Conservation (phyloP, 2,113 vertebrate genomes). For the Hippocampus comes region DNA sequence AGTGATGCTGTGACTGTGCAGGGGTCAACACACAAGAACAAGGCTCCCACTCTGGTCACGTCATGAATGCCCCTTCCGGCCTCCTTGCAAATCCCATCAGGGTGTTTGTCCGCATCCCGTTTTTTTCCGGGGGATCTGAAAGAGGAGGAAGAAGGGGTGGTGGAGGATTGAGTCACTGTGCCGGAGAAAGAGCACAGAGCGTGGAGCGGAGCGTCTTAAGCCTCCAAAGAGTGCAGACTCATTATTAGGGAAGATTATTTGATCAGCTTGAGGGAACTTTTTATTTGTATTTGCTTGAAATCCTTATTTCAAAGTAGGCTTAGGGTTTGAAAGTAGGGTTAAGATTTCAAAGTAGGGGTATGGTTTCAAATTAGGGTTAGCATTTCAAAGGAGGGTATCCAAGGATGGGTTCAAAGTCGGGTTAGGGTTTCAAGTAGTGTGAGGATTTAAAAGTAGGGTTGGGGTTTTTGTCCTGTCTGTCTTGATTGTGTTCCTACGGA, state of each 20-base stretch:
- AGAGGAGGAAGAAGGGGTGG: conserved; percentile 32
- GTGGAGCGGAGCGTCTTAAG: conserved; percentile 38
- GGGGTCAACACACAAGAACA: conserved; percentile 66
- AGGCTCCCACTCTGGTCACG: conserved; percentile 42
- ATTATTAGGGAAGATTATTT: conserved; percentile 47
- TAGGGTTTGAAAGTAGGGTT: too few species aligned
- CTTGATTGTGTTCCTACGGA: too few species aligned
- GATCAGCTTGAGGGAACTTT: conserved; percentile 39
- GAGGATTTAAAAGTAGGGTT: too few species aligned
- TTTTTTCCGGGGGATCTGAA: conserved; percentile 46
- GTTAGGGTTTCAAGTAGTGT: too few species aligned
- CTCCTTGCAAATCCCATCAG: conserved; percentile 62
- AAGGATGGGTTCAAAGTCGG: too few species aligned
- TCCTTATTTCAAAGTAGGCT: not conserved
- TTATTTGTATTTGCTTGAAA: conserved; percentile 12
- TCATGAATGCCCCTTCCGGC: conserved; percentile 54
- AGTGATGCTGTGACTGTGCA: conserved; percentile 64
- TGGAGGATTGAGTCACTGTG: conserved; percentile 38
- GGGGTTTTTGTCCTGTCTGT: too few species aligned
- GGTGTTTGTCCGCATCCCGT: conserved; percentile 62
- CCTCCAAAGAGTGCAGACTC: conserved; percentile 60
- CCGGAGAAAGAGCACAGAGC: conserved; percentile 55
- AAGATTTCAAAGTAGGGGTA: too few species aligned
- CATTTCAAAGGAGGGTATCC: too few species aligned
- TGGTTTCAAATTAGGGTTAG: too few species aligned